phyloP scores from a whole-genome alignment of 2,797 vertebrate genomes.

The Lutjanus argentimaculatus region DNA sequence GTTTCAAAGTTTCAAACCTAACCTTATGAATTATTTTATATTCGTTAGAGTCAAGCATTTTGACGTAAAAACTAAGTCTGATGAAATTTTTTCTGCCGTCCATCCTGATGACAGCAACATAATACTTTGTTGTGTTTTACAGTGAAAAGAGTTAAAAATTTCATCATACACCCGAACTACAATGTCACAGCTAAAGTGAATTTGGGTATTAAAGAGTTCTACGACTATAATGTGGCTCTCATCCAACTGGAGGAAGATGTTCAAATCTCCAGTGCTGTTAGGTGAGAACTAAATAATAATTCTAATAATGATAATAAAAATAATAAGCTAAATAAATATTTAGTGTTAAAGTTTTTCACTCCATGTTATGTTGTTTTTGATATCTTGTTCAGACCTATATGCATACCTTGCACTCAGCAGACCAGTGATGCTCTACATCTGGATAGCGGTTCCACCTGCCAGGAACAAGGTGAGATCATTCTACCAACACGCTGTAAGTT shows the following conservation, averaged over 20 bases:
- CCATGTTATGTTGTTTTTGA: background rate
- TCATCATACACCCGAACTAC: conserved; percentile 38
- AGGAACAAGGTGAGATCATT: conserved; percentile 61
- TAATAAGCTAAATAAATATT: background rate
- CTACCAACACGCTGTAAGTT: too few species aligned
- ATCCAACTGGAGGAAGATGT: conserved; percentile 48
- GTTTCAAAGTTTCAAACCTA: too few species aligned
- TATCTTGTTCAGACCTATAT: conserved; percentile 73
- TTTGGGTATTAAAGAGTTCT: conserved; percentile 60
- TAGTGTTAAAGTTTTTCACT: too few species aligned
- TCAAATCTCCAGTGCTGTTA: fast-evolving
- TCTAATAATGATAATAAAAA: too few species aligned
- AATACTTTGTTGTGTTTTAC: conserved; percentile 17
- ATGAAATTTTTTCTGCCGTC: too few species aligned
- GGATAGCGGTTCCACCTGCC: conserved; percentile 51
- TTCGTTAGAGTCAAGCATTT: too few species aligned
- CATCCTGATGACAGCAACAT: background rate
- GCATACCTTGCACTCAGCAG: conserved; percentile 77
- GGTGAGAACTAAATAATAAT: conserved; percentile 48
- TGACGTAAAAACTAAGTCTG: too few species aligned
- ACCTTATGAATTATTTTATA: too few species aligned
- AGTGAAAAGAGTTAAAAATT: conserved; percentile 38
- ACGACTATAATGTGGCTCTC: conserved; percentile 80
- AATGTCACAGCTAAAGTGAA: background rate
- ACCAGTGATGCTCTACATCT: conserved; percentile 73